phyloP scores from a whole-genome alignment of 2,888 invertebrate genomes.

The Latheticus oryzae region DNA sequence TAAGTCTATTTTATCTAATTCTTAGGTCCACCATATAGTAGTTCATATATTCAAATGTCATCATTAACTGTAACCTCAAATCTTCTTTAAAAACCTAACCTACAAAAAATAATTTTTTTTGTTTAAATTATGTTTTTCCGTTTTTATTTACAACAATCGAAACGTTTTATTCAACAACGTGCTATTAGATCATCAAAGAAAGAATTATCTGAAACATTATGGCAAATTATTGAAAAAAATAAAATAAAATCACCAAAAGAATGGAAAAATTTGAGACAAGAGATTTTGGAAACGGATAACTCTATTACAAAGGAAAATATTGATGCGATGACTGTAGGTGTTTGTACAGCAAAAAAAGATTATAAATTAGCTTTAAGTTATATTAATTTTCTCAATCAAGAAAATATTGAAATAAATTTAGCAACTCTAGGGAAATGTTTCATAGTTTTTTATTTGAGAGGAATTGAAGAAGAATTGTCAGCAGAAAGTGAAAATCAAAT shows the following conservation, averaged over 20 bases:
- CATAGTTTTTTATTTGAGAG: constrained; percentile 66
- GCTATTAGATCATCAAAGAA: no score
- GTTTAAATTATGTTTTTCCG: no score
- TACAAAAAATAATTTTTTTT: no score
- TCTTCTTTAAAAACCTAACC: no score
- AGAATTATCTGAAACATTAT: no score
- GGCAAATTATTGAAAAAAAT: constrained; percentile 35
- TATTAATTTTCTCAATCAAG: constrained; percentile 68
- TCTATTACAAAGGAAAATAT: constrained; percentile 68
- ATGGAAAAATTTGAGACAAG: constrained; percentile 61
- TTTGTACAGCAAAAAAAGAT: constrained; percentile 66
- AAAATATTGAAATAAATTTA: constrained; percentile 68
- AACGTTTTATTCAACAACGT: no score
- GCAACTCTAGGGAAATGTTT: constrained; percentile 72
- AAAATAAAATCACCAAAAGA: constrained; percentile 44
- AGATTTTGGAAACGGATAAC: constrained; percentile 60
- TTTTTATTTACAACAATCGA: no score
- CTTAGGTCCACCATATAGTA: no score
- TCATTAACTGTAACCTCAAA: no score
- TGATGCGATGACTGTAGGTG: constrained; percentile 71
- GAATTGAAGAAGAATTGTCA: constrained; percentile 60
- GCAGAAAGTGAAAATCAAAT: constrained; percentile 69
- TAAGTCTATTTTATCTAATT: no score
- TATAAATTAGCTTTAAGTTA: constrained; percentile 70
- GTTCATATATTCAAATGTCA: no score